A percentile compares a stretch with the other conserved stretches of the same genome.
phyloP scores from a whole-genome alignment of 2,888 invertebrate genomes.

The Agrotis exclamationis region DNA sequence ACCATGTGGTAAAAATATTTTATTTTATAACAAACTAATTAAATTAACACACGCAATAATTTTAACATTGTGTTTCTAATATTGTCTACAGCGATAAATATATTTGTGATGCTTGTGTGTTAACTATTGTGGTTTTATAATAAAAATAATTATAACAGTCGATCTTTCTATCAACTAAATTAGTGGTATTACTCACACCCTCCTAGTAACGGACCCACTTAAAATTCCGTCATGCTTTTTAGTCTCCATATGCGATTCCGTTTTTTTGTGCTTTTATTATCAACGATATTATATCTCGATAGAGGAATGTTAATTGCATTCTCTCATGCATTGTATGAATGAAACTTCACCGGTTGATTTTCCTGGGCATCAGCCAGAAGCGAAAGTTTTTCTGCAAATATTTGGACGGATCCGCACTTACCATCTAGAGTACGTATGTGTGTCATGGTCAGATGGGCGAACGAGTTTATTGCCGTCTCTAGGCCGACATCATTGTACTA shows the following conservation, averaged over 20 bases:
- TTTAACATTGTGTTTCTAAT: background rate
- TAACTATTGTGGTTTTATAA: slow-evolving; percentile 2
- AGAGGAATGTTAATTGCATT: slow-evolving; percentile 55
- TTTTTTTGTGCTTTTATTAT: background rate
- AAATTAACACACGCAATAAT: background rate
- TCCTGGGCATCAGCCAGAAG: slow-evolving; percentile 81
- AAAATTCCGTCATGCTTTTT: slow-evolving; percentile 29
- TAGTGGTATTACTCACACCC: slow-evolving; percentile 35
- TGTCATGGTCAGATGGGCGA: slow-evolving; percentile 81
- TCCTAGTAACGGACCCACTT: slow-evolving; percentile 18
- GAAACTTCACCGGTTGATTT: slow-evolving; percentile 69
- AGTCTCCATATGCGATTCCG: background rate
- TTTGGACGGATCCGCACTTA: slow-evolving; percentile 71
- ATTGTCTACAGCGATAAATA: background rate
- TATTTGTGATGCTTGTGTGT: background rate
- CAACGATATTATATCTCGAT: background rate
- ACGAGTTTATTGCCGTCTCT: slow-evolving; percentile 79
- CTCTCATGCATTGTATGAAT: slow-evolving; percentile 75
- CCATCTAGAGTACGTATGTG: slow-evolving; percentile 73
- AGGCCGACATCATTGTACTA: slow-evolving; percentile 75
- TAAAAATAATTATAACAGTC: slow-evolving; percentile 6
- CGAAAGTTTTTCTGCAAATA: slow-evolving; percentile 80
- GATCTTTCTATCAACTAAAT: slow-evolving; percentile 10
- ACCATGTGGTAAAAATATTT: slow-evolving; percentile 88
- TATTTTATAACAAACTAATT: background rate